These are phyloP conservation scores for Acrocera orbiculus DNA, from an alignment of 2,888 invertebrate species.

Conservation along the genomic window DNA sequence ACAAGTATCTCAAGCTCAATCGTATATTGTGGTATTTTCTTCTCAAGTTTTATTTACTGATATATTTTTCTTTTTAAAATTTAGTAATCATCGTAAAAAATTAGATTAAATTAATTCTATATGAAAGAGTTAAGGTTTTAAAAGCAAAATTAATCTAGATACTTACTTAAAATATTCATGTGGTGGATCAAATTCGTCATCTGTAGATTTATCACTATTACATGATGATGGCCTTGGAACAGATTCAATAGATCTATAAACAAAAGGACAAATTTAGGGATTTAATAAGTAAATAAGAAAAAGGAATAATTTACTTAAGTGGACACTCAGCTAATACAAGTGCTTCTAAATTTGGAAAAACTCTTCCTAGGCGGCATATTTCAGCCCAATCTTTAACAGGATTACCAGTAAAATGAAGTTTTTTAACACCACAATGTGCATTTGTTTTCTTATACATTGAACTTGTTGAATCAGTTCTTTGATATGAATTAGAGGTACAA, in stretches of 20 bases:
- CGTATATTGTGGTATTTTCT: too few species aligned
- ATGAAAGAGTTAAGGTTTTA: too few species aligned
- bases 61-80: too few species aligned
- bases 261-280: too few species aligned
- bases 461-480: constrained; percentile 12
- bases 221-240: constrained; percentile 14
- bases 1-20: too few species aligned
- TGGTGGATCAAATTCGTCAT: constrained; percentile 35
- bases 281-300: constrained; percentile 7
- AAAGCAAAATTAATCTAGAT: too few species aligned
- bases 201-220: constrained; percentile 33
- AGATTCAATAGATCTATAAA: constrained; percentile 16
- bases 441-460: constrained; percentile 20
- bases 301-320: constrained; percentile 36
- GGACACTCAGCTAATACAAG: constrained; percentile 77
- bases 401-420: constrained; percentile 76
- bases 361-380: constrained; percentile 63
- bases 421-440: constrained; percentile 51
- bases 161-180: constrained; percentile 42
- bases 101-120: too few species aligned
- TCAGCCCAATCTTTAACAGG: constrained; percentile 71
- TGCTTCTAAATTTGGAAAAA: constrained; percentile 72
- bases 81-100: too few species aligned
- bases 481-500: constrained; percentile 5
- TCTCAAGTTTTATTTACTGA: too few species aligned